Percentiles rank a stretch among this genome's conserved stretches.
These are phyloP conservation scores for Amaurobius ferox DNA, from an alignment of 2,888 invertebrate genomes.

Conservation along the genomic window DNA sequence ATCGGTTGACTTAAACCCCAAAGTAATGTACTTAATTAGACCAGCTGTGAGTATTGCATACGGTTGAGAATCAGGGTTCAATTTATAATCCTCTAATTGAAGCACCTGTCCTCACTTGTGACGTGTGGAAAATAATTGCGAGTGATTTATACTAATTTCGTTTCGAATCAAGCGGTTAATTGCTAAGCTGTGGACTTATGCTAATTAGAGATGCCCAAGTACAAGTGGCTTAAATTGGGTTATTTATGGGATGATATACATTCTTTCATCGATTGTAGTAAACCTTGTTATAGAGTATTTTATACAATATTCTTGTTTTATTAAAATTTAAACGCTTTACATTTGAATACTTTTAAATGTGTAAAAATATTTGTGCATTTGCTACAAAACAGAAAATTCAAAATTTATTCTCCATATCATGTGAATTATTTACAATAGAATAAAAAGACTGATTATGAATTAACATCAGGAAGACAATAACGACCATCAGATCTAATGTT, in stretches of 20 bases:
- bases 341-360: too few species aligned
- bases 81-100: slow-evolving; percentile 63
- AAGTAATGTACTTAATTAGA: slow-evolving; percentile 48
- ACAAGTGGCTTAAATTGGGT: not conserved
- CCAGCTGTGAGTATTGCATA: slow-evolving; percentile 18
- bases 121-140: slow-evolving; percentile 55
- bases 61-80: slow-evolving; percentile 36
- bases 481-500: too few species aligned
- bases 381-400: too few species aligned
- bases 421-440: too few species aligned
- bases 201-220: slow-evolving; percentile 38
- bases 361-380: too few species aligned
- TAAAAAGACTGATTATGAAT: too few species aligned
- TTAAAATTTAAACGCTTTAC: too few species aligned
- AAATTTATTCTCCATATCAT: too few species aligned
- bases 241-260: slow-evolving; percentile 29
- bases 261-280: too few species aligned
- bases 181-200: slow-evolving; percentile 43
- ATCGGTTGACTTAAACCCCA: slow-evolving; percentile 52
- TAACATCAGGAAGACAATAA: too few species aligned
- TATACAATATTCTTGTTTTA: too few species aligned
- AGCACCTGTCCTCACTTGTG: slow-evolving; percentile 51
- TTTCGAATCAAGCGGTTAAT: slow-evolving; percentile 51
- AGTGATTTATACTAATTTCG: slow-evolving; percentile 54
- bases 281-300: too few species aligned